Base-by-base conservation (phyloP, 1,140 invertebrate species). In the Zaprionus tsacasi region DNA sequence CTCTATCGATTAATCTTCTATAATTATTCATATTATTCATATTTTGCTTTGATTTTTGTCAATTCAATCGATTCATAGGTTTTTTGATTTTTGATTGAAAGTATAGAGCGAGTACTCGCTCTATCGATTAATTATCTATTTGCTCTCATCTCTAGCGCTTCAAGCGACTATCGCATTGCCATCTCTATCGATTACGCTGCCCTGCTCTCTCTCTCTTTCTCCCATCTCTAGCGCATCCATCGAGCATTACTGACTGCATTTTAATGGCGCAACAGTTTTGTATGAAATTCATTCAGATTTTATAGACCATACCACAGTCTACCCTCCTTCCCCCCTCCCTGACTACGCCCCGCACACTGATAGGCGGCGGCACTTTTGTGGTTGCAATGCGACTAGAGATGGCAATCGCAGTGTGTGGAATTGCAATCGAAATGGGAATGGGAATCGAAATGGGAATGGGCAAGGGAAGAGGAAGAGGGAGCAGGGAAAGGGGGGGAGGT, bases 261-360 rank as follows among this genome's bases (percentile, higher is more conserved):
- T 85, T 72, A 87, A 87, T 85, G 71, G 43, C 43, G 17, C 70
- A 35, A 60, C 63, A 80, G 66, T 80, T 83, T 71, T 74, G 77
- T 72, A 69, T 79, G 79, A 71, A 72, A 67, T 76, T 79, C 79
- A 88, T 88, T 87, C 70, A 82, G 71, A 57, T 80, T 74, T 57
- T 66, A 66, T 69, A 58, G 35, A 59, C 45, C 13, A 5, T 8
- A 8, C 40, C n/a, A 3, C 17, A 10, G 30, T 11, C 11, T 21
- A n/a, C n/a, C 57, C 25, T 4, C 10, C 0, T 0, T 6, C 11
- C 57, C 21, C 36, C 1, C 7, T 0, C 3, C n/a, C n/a, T n/a
- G n/a, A n/a, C n/a, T n/a, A n/a, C n/a, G n/a, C n/a, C n/a, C n/a
- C n/a, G n/a, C 5, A 2, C 10, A 25, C n/a, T 33, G 15, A 56